These are phyloP conservation scores for Ashinkailepas kermadecensis DNA, from an alignment of 2,888 invertebrate genomes.

Conservation along the genomic window DNA sequence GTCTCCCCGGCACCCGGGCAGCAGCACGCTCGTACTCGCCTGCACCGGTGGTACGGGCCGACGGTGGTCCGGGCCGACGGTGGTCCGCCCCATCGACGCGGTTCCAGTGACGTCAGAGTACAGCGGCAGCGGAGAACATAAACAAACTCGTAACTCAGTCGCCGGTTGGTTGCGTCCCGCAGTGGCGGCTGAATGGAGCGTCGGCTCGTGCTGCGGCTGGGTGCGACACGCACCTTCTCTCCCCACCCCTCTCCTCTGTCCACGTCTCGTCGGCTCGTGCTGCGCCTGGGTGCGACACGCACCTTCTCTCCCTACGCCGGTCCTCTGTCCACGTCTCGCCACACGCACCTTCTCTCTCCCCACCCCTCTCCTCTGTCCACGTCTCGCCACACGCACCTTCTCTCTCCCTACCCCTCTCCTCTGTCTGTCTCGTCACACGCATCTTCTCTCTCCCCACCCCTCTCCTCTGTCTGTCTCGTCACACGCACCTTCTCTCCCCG, in stretches of 20 bases:
- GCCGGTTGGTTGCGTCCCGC: no score
- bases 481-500: no score
- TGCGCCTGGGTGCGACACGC: no score
- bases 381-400: not conserved
- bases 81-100: not conserved
- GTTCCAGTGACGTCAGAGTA: not conserved
- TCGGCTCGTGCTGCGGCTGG: no score
- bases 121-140: not conserved
- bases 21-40: no score
- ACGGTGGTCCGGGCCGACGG: no score
- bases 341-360: not conserved
- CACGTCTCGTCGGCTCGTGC: conserved; percentile 34
- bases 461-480: not conserved
- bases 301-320: conserved; percentile 33
- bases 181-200: no score
- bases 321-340: no score
- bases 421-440: not conserved
- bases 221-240: no score
- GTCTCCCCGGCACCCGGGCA: no score
- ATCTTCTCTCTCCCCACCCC: not conserved
- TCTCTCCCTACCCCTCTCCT: not conserved
- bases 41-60: no score
- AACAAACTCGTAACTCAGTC: not conserved
- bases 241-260: conserved; percentile 32
- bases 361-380: conserved; percentile 28